phyloP scores from a whole-genome alignment of 2,113 vertebrate genomes.

The Nansenia antarctica region DNA sequence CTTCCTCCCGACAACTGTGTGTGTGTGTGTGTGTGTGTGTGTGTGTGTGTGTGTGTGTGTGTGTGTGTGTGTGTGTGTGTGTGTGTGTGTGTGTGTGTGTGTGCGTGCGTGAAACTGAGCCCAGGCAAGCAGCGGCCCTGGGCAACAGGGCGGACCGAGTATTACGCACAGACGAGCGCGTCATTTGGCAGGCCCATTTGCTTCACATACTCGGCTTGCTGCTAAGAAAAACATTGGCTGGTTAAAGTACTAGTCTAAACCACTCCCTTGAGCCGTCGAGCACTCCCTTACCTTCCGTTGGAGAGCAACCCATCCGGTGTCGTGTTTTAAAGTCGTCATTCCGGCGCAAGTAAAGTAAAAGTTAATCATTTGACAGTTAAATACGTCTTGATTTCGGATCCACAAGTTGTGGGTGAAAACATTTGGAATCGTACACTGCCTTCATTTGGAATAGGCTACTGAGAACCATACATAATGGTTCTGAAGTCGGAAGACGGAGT shows the following conservation, averaged over 20 bases:
- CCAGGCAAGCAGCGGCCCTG: neutral
- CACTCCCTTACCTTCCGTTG: neutral
- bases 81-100: slow-evolving; percentile 1
- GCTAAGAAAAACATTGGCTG: slow-evolving; percentile 25
- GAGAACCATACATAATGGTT: slow-evolving; percentile 68
- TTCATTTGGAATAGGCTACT: neutral
- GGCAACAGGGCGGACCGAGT: neutral
- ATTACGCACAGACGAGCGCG: slow-evolving; percentile 17
- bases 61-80: neutral
- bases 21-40: slow-evolving; percentile 26
- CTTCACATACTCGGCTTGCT: slow-evolving; percentile 17
- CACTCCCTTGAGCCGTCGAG: slow-evolving; percentile 54
- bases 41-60: neutral
- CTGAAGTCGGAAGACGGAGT: slow-evolving; percentile 80
- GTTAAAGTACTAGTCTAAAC: slow-evolving; percentile 48
- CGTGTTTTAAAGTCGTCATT: neutral
- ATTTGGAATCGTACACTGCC: slow-evolving; percentile 20
- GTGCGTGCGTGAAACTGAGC: neutral
- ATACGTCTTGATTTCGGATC: neutral
- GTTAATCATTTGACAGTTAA: neutral
- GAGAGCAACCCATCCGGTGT: neutral
- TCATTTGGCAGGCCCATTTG: slow-evolving; percentile 32
- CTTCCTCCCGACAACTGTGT: slow-evolving; percentile 9
- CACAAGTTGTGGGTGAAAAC: neutral
- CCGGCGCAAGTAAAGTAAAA: neutral